Percentiles rank a stretch among this genome's conserved stretches.
These are phyloP conservation scores for Amblyjoppa fuscipennis DNA, from an alignment of 2,888 invertebrate genomes.

Conservation along the genomic window DNA sequence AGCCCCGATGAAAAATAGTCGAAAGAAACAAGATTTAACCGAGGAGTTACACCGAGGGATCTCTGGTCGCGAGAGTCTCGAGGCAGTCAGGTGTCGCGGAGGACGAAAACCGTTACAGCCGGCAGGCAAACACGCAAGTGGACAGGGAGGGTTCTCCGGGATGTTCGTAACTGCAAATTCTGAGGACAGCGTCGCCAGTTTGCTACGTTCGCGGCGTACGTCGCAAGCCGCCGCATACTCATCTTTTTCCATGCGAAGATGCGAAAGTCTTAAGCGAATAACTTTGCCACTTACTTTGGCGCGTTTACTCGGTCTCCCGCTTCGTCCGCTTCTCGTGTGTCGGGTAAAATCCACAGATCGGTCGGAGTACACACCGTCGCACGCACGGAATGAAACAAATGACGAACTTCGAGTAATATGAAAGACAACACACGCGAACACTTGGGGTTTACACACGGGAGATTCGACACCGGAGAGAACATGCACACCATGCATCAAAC, in stretches of 20 bases:
- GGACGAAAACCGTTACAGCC: conserved; percentile 77
- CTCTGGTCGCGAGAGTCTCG: conserved; percentile 41
- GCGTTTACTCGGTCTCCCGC: background rate
- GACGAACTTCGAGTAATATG: conserved; percentile 11
- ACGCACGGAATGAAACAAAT: conserved; percentile 49
- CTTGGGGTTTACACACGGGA: conserved; percentile 42
- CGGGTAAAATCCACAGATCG: conserved; percentile 60
- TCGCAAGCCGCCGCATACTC: background rate
- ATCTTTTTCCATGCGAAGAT: background rate
- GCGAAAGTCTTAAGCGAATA: background rate
- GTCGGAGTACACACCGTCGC: conserved; percentile 23
- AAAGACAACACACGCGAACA: conserved; percentile 59
- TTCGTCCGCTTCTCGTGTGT: conserved; percentile 16
- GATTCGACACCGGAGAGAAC: conserved; percentile 18
- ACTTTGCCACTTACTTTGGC: conserved; percentile 43
- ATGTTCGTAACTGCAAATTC: conserved; percentile 60
- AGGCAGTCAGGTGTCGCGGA: conserved; percentile 70
- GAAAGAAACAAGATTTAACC: conserved; percentile 11
- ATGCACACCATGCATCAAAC: conserved; percentile 7
- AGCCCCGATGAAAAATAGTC: conserved; percentile 3
- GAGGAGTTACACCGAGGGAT: conserved; percentile 10
- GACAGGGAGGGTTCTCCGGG: conserved; percentile 26
- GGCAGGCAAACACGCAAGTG: conserved; percentile 67
- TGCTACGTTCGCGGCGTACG: background rate
- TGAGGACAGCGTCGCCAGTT: background rate